Base-by-base conservation (phyloP, 2,797 vertebrate genomes). In the Muraenolepis orangiensis region DNA sequence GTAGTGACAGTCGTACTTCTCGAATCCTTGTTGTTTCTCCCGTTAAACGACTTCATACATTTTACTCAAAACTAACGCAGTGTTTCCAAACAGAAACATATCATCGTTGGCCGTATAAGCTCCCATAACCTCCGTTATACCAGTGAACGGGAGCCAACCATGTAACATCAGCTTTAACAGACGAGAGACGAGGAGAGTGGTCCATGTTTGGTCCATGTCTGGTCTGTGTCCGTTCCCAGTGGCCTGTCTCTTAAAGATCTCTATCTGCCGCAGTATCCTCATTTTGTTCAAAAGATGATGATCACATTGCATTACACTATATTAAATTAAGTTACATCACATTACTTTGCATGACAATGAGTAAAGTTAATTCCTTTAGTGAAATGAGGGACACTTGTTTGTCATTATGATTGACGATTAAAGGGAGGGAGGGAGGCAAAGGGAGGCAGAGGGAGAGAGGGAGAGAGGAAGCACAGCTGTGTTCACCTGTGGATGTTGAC, bases 61-160 rank as follows among this genome's bases (percentile, higher is more conserved):
- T 46, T 18, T 46, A 46, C 14, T 18, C 20, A 57, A 6, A 6
- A n/a, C 20, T 57, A 7, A n/a, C 12, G 20, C 42, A 46, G 42
- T 13, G 16, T 14, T 4, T 20, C 16, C 14, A 46, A 46, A 46
- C 4, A 6, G 16, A 46, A 40, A 13, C 16, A 18, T 46, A 74
- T 76, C 12, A 72, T 85, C 67, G 71, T 77, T 34, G 77, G 76
- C 77, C 11, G 7, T 78, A 69, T n/a, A 72, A 40, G 5, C 78
- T 38, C 64, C 80, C 18, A 72, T 79, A 67, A 77, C 72, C 40
- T 66, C 40, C 20, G 75, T 57, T 72, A 69, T 30, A 64, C 64
- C 76, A 80, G 78, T 76, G 72, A 78, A 26, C 34, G 46, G 26
- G 75, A 76, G 68, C 13, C 64, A 76, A 38, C 72, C 23, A 64